These are phyloP conservation scores for Agrypnus murinus DNA, from an alignment of 2,888 invertebrate genomes.

Conservation along the genomic window DNA sequence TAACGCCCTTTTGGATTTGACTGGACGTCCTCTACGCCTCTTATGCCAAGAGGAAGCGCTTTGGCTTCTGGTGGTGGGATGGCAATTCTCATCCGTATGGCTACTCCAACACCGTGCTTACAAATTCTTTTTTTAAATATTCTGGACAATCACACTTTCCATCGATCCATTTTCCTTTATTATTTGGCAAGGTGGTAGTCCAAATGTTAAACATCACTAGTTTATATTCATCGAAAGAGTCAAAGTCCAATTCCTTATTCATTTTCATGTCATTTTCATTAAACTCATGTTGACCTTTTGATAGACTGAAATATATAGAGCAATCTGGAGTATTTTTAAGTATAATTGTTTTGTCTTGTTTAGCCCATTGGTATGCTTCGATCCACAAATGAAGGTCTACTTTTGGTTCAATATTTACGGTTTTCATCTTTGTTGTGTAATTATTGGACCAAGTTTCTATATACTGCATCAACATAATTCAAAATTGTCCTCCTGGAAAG, in stretches of 20 bases:
- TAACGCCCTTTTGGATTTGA: too few relatives aligned
- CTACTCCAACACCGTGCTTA: neutral
- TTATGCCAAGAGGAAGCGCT: too few relatives aligned
- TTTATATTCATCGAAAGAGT: neutral
- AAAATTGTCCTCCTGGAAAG: neutral
- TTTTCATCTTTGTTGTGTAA: neutral
- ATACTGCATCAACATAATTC: neutral
- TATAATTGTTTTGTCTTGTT: neutral
- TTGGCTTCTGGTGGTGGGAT: too few relatives aligned
- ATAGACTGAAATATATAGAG: neutral
- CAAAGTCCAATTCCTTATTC: too few relatives aligned
- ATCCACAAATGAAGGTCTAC: neutral
- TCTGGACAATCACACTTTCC: constrained; percentile 23
- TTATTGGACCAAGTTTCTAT: neutral
- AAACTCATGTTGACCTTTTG: neutral
- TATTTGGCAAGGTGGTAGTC: too few relatives aligned
- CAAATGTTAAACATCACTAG: neutral
- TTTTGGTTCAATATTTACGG: neutral
- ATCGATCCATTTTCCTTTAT: constrained; percentile 2
- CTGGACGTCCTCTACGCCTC: too few relatives aligned
- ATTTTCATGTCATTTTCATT: neutral
- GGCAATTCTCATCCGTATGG: too few relatives aligned
- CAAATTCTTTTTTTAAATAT: constrained; percentile 12
- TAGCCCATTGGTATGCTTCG: neutral
- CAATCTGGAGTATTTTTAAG: neutral